These are phyloP conservation scores for Mycetomoellerius zeteki DNA, from an alignment of 1,140 invertebrate species.

Conservation along the genomic window DNA sequence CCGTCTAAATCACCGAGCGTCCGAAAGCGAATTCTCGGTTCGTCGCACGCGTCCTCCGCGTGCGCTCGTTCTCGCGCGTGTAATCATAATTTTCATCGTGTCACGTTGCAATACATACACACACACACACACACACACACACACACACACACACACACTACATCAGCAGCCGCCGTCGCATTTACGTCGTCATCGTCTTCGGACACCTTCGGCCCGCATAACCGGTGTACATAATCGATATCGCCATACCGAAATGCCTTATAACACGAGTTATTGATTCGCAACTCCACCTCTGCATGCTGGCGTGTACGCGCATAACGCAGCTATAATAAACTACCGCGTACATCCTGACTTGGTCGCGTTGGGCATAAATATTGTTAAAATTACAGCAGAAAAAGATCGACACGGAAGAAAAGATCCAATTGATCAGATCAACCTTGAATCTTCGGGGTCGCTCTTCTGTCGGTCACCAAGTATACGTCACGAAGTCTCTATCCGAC, in stretches of 20 bases:
- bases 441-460: background rate
- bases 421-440: slow-evolving; percentile 4
- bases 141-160: background rate
- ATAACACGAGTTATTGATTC: slow-evolving; percentile 66
- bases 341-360: background rate
- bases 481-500: background rate
- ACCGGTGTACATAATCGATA: slow-evolving; percentile 65
- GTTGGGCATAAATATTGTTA: background rate
- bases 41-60: slow-evolving; percentile 39
- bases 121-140: no score
- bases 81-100: slow-evolving; percentile 61
- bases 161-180: slow-evolving; percentile 7
- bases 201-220: slow-evolving; percentile 60
- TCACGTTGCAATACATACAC: slow-evolving; percentile 7
- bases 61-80: slow-evolving; percentile 33
- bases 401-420: background rate
- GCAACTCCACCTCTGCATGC: slow-evolving; percentile 52
- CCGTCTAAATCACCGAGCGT: slow-evolving; percentile 33
- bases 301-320: slow-evolving; percentile 61
- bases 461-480: background rate
- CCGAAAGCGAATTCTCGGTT: slow-evolving; percentile 22
- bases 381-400: background rate
- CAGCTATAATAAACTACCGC: slow-evolving; percentile 41
- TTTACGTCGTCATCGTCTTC: slow-evolving; percentile 57
- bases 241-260: slow-evolving; percentile 62